These are phyloP conservation scores for Mixornis gularis DNA, from an alignment of 2,113 vertebrate genomes.

Conservation along the genomic window DNA sequence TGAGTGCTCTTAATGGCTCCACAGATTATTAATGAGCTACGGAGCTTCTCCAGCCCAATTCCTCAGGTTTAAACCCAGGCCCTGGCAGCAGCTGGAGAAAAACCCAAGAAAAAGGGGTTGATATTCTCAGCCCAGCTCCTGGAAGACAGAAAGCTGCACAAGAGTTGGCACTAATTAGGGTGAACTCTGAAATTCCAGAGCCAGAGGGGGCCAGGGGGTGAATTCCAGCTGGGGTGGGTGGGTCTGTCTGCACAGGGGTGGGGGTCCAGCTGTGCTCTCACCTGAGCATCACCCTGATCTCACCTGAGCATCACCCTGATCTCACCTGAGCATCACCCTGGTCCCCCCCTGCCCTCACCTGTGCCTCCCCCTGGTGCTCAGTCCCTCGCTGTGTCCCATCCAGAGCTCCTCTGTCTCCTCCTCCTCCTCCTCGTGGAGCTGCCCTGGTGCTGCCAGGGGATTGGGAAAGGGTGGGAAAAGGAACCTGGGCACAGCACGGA, in stretches of 20 bases:
- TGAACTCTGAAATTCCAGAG: fast-evolving
- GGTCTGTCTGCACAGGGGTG: background rate
- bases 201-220: background rate
- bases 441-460: fast-evolving
- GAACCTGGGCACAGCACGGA: background rate
- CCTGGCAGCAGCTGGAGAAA: slow-evolving; percentile 24
- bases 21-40: slow-evolving; percentile 5
- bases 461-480: background rate
- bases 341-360: background rate
- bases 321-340: too few relatives aligned
- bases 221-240: background rate
- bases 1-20: background rate
- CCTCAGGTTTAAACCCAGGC: background rate
- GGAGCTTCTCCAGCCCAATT: background rate
- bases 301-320: background rate
- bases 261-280: background rate
- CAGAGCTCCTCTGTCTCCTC: background rate
- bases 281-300: background rate
- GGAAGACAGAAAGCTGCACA: background rate
- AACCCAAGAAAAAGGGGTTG: background rate
- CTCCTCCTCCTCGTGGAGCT: fast-evolving
- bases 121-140: background rate
- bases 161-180: background rate
- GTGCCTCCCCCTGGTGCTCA: background rate
- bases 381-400: background rate